Evolutionary conservation across 2,797 vertebrate genomes (phyloP).

Genomic region (Pteropus rufus): DNA sequence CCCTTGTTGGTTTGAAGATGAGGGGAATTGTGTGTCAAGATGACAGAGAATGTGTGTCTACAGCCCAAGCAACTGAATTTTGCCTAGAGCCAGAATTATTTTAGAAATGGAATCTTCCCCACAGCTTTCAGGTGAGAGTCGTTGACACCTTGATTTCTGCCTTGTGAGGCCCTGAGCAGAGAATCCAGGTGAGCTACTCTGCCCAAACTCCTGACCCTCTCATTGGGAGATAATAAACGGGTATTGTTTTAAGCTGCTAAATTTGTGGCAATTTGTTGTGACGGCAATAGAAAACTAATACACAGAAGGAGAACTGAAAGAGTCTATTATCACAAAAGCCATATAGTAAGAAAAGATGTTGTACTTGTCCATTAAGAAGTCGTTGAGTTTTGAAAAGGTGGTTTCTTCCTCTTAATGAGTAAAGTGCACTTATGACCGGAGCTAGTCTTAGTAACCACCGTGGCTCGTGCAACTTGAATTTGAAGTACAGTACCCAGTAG

Average conservation of each 20-base stretch:
- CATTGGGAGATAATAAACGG: not conserved
- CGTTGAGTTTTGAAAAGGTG: conserved; percentile 13
- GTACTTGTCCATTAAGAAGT: not conserved
- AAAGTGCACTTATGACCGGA: not conserved
- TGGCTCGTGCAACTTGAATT: not conserved
- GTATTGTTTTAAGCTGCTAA: not conserved
- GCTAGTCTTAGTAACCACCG: not conserved
- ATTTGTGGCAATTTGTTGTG: not conserved
- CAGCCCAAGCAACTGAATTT: not conserved
- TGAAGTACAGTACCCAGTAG: not conserved
- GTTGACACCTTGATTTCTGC: not conserved
- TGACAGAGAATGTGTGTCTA: not conserved
- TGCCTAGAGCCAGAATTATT: not conserved
- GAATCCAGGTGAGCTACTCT: not conserved
- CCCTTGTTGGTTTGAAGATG: not conserved
- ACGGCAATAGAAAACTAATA: not conserved
- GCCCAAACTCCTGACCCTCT: not conserved
- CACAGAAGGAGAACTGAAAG: not conserved
- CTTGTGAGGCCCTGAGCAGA: not conserved
- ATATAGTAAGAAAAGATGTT: not conserved
- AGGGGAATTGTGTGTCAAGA: not conserved
- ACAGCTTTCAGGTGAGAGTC: not conserved
- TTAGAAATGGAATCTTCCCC: not conserved
- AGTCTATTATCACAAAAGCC: not conserved
- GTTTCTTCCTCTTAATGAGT: not conserved